Conservation (phyloP, 2,113 vertebrate genomes). For the Lota lota region DNA sequence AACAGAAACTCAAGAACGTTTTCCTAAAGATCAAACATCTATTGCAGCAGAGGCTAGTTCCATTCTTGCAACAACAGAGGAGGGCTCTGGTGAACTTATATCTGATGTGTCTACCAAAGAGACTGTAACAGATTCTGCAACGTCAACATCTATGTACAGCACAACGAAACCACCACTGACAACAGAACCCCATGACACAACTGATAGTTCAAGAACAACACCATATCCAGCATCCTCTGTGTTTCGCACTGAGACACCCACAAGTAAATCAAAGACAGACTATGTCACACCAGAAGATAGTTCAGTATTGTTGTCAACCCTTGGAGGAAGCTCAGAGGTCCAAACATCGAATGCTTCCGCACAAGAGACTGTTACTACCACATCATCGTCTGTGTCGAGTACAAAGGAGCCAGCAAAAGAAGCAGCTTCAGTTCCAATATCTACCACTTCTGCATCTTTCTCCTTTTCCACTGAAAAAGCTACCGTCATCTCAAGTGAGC, state of each 20-base stretch:
- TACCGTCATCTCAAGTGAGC: no score
- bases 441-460: no score
- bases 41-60: not conserved
- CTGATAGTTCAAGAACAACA: not conserved
- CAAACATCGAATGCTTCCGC: not conserved
- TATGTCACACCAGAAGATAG: not conserved
- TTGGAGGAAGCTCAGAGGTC: not conserved
- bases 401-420: no score
- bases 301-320: not conserved
- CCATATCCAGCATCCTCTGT: not conserved
- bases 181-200: not conserved
- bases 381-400: not conserved
- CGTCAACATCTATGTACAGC: not conserved
- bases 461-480: not conserved
- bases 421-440: no score
- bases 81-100: not conserved
- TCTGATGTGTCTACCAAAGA: not conserved
- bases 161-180: not conserved
- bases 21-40: not conserved
- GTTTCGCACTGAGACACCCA: not conserved
- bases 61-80: not conserved
- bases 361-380: not conserved
- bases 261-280: not conserved
- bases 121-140: not conserved
- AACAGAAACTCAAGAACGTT: not conserved